These are phyloP conservation scores for rat (Rattus norvegicus) DNA, from an alignment of 2,113 vertebrate genomes.

Conservation along the genomic window DNA sequence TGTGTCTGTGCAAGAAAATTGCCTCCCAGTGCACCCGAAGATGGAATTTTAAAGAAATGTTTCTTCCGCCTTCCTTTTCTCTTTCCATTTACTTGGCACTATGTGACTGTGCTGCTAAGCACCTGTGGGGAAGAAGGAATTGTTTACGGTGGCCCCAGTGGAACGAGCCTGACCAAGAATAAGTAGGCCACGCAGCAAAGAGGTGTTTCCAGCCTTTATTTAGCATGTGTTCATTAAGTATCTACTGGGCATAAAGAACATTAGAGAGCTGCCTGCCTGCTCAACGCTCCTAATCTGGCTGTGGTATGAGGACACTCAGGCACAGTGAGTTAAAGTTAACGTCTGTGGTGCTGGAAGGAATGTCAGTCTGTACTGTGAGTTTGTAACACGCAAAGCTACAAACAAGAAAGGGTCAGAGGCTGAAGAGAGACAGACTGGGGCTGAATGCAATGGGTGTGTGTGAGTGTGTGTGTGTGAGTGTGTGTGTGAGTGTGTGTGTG, in stretches of 20 bases:
- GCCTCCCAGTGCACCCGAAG: slow-evolving; percentile 63
- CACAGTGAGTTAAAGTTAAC: background rate
- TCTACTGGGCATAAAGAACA: slow-evolving; percentile 17
- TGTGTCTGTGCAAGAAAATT: slow-evolving; percentile 73
- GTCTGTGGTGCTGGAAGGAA: background rate
- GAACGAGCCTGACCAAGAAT: slow-evolving; percentile 30
- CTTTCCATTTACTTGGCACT: slow-evolving; percentile 76
- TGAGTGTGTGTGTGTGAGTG: too few relatives aligned
- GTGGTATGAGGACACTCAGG: background rate
- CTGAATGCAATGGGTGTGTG: background rate
- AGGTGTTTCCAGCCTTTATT: slow-evolving; percentile 54
- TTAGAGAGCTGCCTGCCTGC: slow-evolving; percentile 6
- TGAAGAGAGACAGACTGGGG: background rate
- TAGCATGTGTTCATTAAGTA: slow-evolving; percentile 60
- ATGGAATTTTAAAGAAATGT: slow-evolving; percentile 73
- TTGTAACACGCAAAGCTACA: background rate
- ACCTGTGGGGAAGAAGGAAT: slow-evolving; percentile 4
- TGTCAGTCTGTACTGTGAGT: background rate
- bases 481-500: too few relatives aligned
- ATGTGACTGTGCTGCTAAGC: slow-evolving; percentile 61
- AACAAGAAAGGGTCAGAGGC: background rate
- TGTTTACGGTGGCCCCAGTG: slow-evolving; percentile 15
- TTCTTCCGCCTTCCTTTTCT: slow-evolving; percentile 66
- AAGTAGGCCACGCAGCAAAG: slow-evolving; percentile 26
- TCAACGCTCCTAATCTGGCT: slow-evolving; percentile 40